These are phyloP conservation scores for Drosophila fungiperda DNA, from an alignment of 2,888 invertebrate genomes.

Conservation along the genomic window DNA sequence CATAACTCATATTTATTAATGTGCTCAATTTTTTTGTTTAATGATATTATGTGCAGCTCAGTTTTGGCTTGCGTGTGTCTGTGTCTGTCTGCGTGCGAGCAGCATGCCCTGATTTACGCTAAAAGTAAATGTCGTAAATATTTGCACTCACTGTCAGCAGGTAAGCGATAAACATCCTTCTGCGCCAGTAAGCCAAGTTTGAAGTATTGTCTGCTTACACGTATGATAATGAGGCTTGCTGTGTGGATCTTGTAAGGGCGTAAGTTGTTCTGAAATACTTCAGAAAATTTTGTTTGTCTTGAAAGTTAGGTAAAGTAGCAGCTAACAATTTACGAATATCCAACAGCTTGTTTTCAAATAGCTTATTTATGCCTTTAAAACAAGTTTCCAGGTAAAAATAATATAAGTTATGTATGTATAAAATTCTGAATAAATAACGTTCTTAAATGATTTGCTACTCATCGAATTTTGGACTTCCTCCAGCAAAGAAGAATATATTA, in stretches of 20 bases:
- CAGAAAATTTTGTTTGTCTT: slow-evolving; percentile 22
- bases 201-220: slow-evolving; percentile 38
- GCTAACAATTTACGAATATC: slow-evolving; percentile 17
- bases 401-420: background rate
- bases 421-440: background rate
- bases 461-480: too few relatives aligned
- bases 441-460: background rate
- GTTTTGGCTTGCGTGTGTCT: background rate
- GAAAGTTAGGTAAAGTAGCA: slow-evolving; percentile 25
- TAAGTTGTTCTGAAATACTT: slow-evolving; percentile 12
- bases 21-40: slow-evolving; percentile 74
- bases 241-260: slow-evolving; percentile 15
- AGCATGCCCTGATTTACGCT: slow-evolving; percentile 45
- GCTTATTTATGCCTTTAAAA: background rate
- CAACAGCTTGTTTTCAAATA: background rate
- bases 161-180: background rate
- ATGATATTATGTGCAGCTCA: slow-evolving; percentile 50
- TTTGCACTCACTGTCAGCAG: slow-evolving; percentile 27
- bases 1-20: slow-evolving; percentile 76
- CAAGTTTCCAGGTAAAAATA: background rate
- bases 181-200: slow-evolving; percentile 25
- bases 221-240: slow-evolving; percentile 44
- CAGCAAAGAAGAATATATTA: too few relatives aligned
- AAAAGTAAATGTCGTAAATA: slow-evolving; percentile 43
- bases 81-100: background rate